These are phyloP conservation scores for Syngnathus typhle DNA, from an alignment of 2,113 vertebrate species.

Conservation along the genomic window DNA sequence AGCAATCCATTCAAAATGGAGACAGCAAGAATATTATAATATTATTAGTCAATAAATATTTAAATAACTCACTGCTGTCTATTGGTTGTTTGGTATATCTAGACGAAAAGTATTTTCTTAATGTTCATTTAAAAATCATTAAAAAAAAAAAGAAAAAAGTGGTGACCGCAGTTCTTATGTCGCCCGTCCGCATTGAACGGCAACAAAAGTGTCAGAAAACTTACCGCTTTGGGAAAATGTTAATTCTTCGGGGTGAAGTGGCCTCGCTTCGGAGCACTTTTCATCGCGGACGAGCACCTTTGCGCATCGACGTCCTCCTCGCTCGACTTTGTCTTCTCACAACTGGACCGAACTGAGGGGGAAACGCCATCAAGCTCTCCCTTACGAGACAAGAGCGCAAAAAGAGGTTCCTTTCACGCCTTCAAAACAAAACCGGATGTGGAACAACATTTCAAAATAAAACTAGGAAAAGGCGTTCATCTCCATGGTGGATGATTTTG, in stretches of 20 bases:
- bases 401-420: rapidly evolving
- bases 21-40: too few species aligned
- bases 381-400: rapidly evolving
- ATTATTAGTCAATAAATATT: too few species aligned
- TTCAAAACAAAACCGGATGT: conserved; percentile 38
- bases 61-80: too few species aligned
- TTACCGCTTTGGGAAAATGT: conserved; percentile 30
- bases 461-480: background rate
- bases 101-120: background rate
- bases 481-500: background rate
- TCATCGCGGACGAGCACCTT: conserved; percentile 19
- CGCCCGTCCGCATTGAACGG: background rate
- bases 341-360: background rate
- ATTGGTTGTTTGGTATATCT: too few species aligned
- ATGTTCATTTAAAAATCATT: background rate
- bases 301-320: conserved; percentile 27
- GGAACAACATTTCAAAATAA: background rate
- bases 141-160: background rate
- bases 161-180: background rate
- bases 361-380: conserved; percentile 14
- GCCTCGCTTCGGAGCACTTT: background rate
- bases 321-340: background rate
- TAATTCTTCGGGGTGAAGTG: background rate
- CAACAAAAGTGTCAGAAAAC: conserved; percentile 18
- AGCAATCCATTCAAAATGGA: too few species aligned